Conservation (phyloP, 2,113 vertebrate species). For the Thunnus maccoyii region DNA sequence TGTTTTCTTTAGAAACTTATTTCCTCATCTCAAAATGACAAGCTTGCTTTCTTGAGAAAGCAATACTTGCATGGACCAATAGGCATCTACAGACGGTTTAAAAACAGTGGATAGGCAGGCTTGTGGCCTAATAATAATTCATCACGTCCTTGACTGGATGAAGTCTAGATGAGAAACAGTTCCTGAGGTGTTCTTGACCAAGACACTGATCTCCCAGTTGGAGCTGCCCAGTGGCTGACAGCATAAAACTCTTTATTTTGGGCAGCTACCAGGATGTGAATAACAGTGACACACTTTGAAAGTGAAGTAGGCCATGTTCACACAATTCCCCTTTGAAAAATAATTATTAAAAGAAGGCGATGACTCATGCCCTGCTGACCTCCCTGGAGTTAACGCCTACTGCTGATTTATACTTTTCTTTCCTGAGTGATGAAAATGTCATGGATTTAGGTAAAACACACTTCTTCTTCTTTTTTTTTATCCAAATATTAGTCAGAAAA, state of each 20-base stretch:
- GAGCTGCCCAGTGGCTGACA: not conserved
- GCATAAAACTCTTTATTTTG: slow-evolving; percentile 35
- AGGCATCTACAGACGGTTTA: too few species aligned
- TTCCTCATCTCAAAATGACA: too few species aligned
- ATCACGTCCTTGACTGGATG: not conserved
- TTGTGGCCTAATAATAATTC: not conserved
- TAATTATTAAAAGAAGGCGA: slow-evolving; percentile 31
- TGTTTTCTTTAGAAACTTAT: too few species aligned
- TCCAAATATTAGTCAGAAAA: not conserved
- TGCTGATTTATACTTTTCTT: slow-evolving; percentile 7
- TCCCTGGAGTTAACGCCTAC: slow-evolving; percentile 15
- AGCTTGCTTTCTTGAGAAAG: too few species aligned
- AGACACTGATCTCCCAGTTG: slow-evolving; percentile 13
- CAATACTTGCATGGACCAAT: too few species aligned
- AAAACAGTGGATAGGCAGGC: too few species aligned
- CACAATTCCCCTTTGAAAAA: slow-evolving; percentile 34
- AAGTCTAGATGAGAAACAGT: slow-evolving; percentile 1
- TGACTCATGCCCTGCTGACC: slow-evolving; percentile 40
- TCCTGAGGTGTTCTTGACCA: not conserved
- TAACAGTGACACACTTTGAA: not conserved
- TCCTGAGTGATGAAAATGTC: slow-evolving; percentile 7
- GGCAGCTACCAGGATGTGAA: slow-evolving; percentile 34
- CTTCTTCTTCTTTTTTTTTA: too few species aligned
- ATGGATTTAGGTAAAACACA: not conserved
- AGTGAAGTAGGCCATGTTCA: slow-evolving; percentile 14